Conservation (phyloP, 2,113 vertebrate genomes). For the Siniperca chuatsi region DNA sequence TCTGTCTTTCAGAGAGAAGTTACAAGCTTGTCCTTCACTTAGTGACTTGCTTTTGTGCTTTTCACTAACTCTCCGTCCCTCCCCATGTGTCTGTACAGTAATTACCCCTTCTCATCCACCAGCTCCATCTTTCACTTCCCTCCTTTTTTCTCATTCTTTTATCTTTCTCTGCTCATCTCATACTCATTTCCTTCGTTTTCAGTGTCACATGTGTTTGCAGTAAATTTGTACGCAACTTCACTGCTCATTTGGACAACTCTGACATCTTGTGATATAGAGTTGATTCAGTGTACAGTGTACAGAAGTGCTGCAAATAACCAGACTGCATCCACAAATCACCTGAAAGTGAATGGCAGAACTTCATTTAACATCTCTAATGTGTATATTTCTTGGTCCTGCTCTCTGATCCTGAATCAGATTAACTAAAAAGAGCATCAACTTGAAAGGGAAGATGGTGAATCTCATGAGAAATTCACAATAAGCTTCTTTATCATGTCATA, state of each 20-base stretch:
- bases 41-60: neutral
- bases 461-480: slow-evolving; percentile 12
- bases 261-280: neutral
- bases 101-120: slow-evolving; percentile 45
- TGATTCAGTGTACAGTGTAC: neutral
- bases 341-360: neutral
- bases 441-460: neutral
- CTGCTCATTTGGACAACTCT: neutral
- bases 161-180: slow-evolving; percentile 6
- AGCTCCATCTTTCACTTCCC: slow-evolving; percentile 9
- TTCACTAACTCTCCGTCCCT: neutral
- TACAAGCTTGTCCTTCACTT: slow-evolving; percentile 58
- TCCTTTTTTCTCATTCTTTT: neutral
- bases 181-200: neutral
- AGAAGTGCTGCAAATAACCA: neutral
- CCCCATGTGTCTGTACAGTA: slow-evolving; percentile 15
- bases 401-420: neutral
- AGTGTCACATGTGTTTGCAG: slow-evolving; percentile 10
- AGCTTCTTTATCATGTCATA: slow-evolving; percentile 28
- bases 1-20: slow-evolving; percentile 42
- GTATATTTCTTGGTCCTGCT: neutral
- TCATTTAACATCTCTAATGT: neutral
- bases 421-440: neutral
- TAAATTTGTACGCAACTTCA: neutral
- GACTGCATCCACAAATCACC: neutral